A percentile compares a stretch with the other conserved stretches of the same genome.
These are phyloP conservation scores for Euschistus heros DNA, from an alignment of 1,140 invertebrate genomes.

Conservation along the genomic window DNA sequence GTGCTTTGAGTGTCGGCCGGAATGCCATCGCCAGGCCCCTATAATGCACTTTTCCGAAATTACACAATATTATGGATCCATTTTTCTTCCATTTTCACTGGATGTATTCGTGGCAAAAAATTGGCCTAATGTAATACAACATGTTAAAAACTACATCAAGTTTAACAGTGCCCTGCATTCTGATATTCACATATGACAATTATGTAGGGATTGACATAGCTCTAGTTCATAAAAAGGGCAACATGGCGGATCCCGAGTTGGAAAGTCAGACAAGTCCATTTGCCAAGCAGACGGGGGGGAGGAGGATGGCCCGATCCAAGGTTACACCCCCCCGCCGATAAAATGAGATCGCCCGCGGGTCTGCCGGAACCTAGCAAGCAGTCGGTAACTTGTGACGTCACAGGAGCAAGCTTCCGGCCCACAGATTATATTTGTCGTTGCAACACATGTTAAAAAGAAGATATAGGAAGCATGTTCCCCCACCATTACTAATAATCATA, in stretches of 20 bases:
- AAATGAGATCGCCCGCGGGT: slow-evolving; percentile 11
- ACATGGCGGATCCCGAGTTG: slow-evolving; percentile 11
- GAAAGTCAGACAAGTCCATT: slow-evolving; percentile 19
- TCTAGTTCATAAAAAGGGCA: slow-evolving; percentile 12
- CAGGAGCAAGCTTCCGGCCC: slow-evolving; percentile 17
- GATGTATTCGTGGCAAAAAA: no score
- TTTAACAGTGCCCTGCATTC: no score
- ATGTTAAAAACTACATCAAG: no score
- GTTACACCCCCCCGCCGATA: slow-evolving; percentile 14
- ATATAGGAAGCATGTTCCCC: neutral
- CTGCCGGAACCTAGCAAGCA: slow-evolving; percentile 14
- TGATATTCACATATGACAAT: neutral
- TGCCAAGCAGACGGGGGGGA: slow-evolving; percentile 7
- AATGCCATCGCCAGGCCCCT: no score
- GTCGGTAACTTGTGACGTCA: slow-evolving; percentile 12
- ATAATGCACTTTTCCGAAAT: no score
- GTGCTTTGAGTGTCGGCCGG: no score
- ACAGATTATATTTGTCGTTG: neutral
- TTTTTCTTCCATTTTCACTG: no score
- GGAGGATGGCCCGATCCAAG: slow-evolving; percentile 18
- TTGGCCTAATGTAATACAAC: no score
- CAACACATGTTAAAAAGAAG: neutral
- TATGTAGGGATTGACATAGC: neutral
- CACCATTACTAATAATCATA: neutral
- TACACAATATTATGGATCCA: no score